phyloP scores from a whole-genome alignment of 1,140 invertebrate species.

The Diploscapter pachys region DNA sequence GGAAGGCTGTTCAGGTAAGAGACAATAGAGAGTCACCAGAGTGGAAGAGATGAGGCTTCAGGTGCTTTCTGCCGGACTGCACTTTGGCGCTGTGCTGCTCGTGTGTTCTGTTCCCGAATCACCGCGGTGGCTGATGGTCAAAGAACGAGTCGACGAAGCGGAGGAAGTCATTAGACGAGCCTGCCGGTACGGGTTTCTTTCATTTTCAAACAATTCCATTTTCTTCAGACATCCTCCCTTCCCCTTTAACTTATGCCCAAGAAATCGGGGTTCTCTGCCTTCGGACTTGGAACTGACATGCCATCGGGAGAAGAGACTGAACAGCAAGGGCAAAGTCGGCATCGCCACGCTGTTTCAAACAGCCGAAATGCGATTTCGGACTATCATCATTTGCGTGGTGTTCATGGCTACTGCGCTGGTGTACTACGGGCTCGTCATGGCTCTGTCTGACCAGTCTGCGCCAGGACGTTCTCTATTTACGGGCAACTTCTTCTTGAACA shows the following conservation, averaged over 20 bases:
- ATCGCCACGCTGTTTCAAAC: constrained; percentile 29
- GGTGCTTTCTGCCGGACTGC: constrained; percentile 50
- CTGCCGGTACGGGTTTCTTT: constrained; percentile 38
- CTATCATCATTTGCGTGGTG: constrained; percentile 50
- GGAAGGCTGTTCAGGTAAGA: constrained; percentile 48
- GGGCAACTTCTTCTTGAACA: constrained; percentile 58
- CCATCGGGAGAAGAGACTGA: constrained; percentile 51
- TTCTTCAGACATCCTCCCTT: constrained; percentile 51
- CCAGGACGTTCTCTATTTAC: constrained; percentile 54
- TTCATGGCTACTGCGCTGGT: constrained; percentile 56
- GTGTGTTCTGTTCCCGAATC: constrained; percentile 56
- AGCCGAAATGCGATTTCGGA: constrained; percentile 43
- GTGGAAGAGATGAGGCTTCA: too few species aligned
- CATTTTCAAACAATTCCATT: not conserved
- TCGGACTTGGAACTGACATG: constrained; percentile 54
- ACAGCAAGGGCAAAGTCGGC: constrained; percentile 42
- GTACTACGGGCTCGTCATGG: constrained; percentile 57
- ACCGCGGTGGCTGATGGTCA: constrained; percentile 57
- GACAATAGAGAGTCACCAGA: too few species aligned
- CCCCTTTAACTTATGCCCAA: constrained; percentile 52
- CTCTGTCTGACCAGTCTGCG: constrained; percentile 57
- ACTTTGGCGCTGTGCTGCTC: constrained; percentile 50
- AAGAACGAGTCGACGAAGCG: constrained; percentile 51
- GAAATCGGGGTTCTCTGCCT: constrained; percentile 55
- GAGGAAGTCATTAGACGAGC: constrained; percentile 56